These are phyloP conservation scores for Steromphala cineraria DNA, from an alignment of 2,888 invertebrate genomes.

Conservation along the genomic window DNA sequence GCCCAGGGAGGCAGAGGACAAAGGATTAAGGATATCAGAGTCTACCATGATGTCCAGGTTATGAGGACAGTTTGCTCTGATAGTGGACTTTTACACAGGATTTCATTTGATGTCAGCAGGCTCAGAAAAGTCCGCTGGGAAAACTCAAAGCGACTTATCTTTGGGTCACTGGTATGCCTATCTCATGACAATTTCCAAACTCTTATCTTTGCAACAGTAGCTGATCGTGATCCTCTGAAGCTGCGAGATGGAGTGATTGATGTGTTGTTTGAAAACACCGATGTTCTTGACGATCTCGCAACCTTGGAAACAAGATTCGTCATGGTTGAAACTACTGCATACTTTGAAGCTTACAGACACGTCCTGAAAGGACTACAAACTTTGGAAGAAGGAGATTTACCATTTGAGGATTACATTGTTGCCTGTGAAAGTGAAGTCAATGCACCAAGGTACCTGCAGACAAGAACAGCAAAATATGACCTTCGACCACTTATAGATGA, in stretches of 20 bases:
- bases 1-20: neutral
- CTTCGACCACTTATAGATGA: slow-evolving; percentile 31
- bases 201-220: slow-evolving; percentile 82
- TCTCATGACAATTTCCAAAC: slow-evolving; percentile 83
- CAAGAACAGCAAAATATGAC: slow-evolving; percentile 30
- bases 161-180: slow-evolving; percentile 85
- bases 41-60: slow-evolving; percentile 60
- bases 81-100: slow-evolving; percentile 46
- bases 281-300: neutral
- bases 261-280: slow-evolving; percentile 38
- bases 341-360: slow-evolving; percentile 87
- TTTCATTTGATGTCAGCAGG: slow-evolving; percentile 37
- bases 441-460: slow-evolving; percentile 44
- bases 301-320: slow-evolving; percentile 54
- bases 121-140: slow-evolving; percentile 70
- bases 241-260: slow-evolving; percentile 47
- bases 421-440: slow-evolving; percentile 40
- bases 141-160: slow-evolving; percentile 80
- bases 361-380: slow-evolving; percentile 83
- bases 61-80: slow-evolving; percentile 38
- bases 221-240: slow-evolving; percentile 43
- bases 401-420: slow-evolving; percentile 53
- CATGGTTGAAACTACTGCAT: slow-evolving; percentile 86
- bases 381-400: slow-evolving; percentile 72
- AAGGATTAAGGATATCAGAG: slow-evolving; percentile 39